Evolutionary conservation across 2,888 invertebrate species (phyloP), one percentile per base, ranked within the genome.

Genomic region (Allygus modestus): DNA sequence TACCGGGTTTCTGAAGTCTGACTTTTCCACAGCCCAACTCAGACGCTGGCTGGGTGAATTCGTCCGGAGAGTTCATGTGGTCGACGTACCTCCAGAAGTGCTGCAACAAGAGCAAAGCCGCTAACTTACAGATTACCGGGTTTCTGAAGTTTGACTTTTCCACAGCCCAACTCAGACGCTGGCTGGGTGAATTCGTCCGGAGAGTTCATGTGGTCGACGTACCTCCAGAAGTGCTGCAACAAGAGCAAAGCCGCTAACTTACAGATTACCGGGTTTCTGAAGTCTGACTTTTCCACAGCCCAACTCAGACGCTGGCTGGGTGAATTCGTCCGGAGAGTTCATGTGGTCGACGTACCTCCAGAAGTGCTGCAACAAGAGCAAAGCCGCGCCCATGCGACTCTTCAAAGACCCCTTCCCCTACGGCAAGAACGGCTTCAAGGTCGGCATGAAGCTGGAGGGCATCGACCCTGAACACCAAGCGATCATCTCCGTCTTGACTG

Each of bases 401-500:
- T 97, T 97, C 89, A 94, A 94, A 87, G 95, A 96, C 89, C 93
- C 95, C 0, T 96, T 96, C 88, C 96, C 97, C 0, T 93, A 94
- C 87, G 92, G 91, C 5, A 93, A 95, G 86, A 97, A 97, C 91
- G 93, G 93, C 37, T 96, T 96, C 88, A 94, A 95, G 89, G 93
- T 95, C 58, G 97, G 97, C 1, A 97, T 97, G 97, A 96, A 97
- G 88, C 90, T 98, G 88, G 98, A 98, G 91, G 98, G 97, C 1
- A 96, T 98, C 69, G 98, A 99, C 91, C 98, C 98, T 0, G 95
- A 95, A 88, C 97, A 97, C 90, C 97, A 97, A 84, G 95, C 97
- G 0, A 91, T 96, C 85, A 97, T 97, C 90, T 98, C 98, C 90
- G 97, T 97, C 31, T 93, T 97, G 82, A 96, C 96, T 0, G 95